Evolutionary conservation across 2,888 invertebrate species (phyloP).

Genomic region (Pseudeuparius sepicola): DNA sequence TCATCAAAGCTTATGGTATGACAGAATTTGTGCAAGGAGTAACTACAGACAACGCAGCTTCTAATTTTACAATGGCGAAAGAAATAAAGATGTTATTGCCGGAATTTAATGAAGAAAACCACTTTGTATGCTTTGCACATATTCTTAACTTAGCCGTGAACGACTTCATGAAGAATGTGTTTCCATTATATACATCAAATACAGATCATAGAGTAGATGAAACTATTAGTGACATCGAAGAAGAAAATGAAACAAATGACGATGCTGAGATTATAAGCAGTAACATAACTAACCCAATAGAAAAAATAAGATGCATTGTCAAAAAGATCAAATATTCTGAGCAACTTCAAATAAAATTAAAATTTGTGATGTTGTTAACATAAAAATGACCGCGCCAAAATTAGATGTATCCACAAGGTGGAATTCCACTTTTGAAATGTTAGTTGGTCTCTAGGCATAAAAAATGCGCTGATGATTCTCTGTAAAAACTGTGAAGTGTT

Average conservation of each 20-base stretch:
- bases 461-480: constrained; percentile 15
- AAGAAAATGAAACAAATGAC: too few species aligned
- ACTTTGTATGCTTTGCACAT: constrained; percentile 23
- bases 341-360: constrained; percentile 15
- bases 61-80: too few species aligned
- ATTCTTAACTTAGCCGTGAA: constrained; percentile 22
- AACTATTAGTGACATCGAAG: constrained; percentile 8
- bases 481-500: constrained; percentile 15
- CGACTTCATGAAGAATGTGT: constrained; percentile 18
- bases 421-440: constrained; percentile 19
- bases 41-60: constrained; percentile 22
- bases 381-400: constrained; percentile 16
- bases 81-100: too few species aligned
- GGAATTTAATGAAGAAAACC: too few species aligned
- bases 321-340: constrained; percentile 19
- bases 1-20: constrained; percentile 17
- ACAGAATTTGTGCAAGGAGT: constrained; percentile 21
- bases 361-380: constrained; percentile 17
- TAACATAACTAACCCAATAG: too few species aligned
- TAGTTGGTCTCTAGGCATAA: too few species aligned
- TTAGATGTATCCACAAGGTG: constrained; percentile 17
- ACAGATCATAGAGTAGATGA: constrained; percentile 12
- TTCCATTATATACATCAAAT: too few species aligned
- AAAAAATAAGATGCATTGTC: too few species aligned
- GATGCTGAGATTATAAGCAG: too few species aligned